These are phyloP conservation scores for Drosophila prostipennis DNA, from an alignment of 2,888 invertebrate species.

Conservation along the genomic window DNA sequence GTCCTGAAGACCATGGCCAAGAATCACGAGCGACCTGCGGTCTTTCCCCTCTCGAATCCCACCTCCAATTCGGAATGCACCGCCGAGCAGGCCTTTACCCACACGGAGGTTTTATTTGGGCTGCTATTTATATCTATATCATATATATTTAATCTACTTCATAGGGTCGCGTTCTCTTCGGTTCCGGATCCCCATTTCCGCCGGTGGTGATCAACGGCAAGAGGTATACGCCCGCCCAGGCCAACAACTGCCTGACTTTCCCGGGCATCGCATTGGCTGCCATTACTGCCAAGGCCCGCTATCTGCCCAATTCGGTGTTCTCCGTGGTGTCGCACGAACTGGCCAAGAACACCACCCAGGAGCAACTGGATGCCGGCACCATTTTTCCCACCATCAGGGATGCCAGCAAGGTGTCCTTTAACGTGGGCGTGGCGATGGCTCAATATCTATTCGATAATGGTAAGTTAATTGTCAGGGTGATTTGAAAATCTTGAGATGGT, in stretches of 20 bases:
- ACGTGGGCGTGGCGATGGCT: conserved; percentile 24
- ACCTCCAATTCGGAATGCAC: conserved; percentile 56
- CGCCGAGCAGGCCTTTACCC: conserved; percentile 50
- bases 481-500: too few species aligned
- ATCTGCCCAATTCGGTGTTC: conserved; percentile 41
- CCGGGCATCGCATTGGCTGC: conserved; percentile 54
- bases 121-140: not conserved
- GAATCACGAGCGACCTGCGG: conserved; percentile 42
- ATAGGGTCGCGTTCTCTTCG: conserved; percentile 58
- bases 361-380: conserved; percentile 16
- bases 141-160: not conserved
- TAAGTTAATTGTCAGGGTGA: not conserved
- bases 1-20: conserved; percentile 47
- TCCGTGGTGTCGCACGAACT: conserved; percentile 35
- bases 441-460: conserved; percentile 39
- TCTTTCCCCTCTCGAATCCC: conserved; percentile 60
- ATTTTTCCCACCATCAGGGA: conserved; percentile 34
- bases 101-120: conserved; percentile 36
- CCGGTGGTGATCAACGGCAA: conserved; percentile 53
- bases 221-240: conserved; percentile 45
- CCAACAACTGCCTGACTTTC: conserved; percentile 53
- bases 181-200: conserved; percentile 56
- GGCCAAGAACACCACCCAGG: conserved; percentile 10
- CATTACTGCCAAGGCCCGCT: conserved; percentile 17
- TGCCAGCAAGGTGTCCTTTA: conserved; percentile 30